Evolutionary conservation across 2,888 invertebrate species (phyloP).

Genomic region (Lapara coniferarum): DNA sequence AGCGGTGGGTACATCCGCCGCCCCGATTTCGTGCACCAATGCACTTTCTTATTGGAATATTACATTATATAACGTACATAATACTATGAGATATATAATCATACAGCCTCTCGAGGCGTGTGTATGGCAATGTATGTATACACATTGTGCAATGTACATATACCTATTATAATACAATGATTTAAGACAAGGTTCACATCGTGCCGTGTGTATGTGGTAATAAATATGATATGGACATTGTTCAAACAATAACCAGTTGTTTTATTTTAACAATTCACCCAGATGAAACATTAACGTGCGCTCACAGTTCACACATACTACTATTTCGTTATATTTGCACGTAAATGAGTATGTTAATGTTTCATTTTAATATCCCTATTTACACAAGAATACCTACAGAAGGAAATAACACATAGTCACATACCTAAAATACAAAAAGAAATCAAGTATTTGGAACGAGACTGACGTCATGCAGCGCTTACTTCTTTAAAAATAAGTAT

Average conservation of each 20-base stretch:
- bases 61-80: conserved; percentile 84
- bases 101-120: conserved; percentile 85
- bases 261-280: conserved; percentile 63
- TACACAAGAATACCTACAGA: not conserved
- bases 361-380: not conserved
- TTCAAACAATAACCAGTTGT: conserved; percentile 88
- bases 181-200: conserved; percentile 94
- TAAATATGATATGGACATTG: conserved; percentile 95
- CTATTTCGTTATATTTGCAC: not conserved
- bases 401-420: not conserved
- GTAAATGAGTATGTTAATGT: not conserved
- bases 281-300: not conserved
- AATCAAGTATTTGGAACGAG: not conserved
- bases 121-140: conserved; percentile 88
- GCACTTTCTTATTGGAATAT: conserved; percentile 85
- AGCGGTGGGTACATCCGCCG: conserved; percentile 80
- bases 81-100: conserved; percentile 84
- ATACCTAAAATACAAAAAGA: not conserved
- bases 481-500: not conserved
- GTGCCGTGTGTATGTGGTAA: conserved; percentile 95
- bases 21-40: conserved; percentile 83
- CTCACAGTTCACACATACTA: no score
- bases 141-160: conserved; percentile 89
- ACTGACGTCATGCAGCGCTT: not conserved
- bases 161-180: conserved; percentile 88